Percentiles rank a stretch among this genome's conserved stretches.
Conservation (phyloP, 1,140 invertebrate species). For the Calosoma granatense region DNA sequence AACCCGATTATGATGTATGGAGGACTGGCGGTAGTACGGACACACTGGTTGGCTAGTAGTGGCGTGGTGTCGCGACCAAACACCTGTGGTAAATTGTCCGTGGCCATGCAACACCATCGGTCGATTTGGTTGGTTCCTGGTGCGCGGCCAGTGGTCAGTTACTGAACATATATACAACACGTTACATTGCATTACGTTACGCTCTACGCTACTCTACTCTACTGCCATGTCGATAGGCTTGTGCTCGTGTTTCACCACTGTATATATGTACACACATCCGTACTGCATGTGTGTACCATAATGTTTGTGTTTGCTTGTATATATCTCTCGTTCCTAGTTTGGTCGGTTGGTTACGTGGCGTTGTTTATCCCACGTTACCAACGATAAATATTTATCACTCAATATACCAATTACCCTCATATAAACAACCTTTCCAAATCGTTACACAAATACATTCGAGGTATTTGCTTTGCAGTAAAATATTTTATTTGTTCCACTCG, state of each 20-base stretch:
- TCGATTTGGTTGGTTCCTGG: too few relatives aligned
- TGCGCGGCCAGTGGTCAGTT: not conserved
- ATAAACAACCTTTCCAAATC: not conserved
- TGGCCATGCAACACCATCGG: constrained; percentile 4
- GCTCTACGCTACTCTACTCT: not conserved
- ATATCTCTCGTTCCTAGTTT: too few relatives aligned
- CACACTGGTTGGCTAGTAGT: too few relatives aligned
- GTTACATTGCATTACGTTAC: not conserved
- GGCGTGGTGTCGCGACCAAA: not conserved
- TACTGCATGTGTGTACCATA: too few relatives aligned
- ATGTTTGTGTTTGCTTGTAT: too few relatives aligned
- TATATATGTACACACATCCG: not conserved
- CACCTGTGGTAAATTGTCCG: constrained; percentile 2
- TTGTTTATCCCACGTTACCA: not conserved
- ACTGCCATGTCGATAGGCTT: too few relatives aligned
- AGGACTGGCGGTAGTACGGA: not conserved
- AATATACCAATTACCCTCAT: constrained; percentile 2
- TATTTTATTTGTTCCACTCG: constrained; percentile 1
- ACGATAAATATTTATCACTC: constrained; percentile 7
- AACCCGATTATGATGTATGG: too few relatives aligned
- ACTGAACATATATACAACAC: not conserved
- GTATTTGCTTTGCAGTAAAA: not conserved
- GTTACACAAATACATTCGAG: not conserved
- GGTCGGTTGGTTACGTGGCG: too few relatives aligned
- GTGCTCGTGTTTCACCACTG: not conserved